Conservation (phyloP, 2,113 vertebrate species). For the Sapajus apella region DNA sequence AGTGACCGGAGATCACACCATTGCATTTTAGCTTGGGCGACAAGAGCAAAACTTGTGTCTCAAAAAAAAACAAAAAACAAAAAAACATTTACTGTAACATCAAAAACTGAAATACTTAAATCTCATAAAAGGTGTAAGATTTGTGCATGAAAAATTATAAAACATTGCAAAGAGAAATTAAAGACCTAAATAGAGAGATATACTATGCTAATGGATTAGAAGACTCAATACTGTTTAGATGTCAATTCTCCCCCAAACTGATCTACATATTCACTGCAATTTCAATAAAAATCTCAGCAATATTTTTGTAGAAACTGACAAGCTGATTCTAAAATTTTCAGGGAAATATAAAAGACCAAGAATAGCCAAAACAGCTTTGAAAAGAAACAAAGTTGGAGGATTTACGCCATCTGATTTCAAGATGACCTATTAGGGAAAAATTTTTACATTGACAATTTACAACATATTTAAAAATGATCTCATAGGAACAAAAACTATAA, state of each 20-base stretch:
- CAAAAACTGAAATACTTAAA: background rate
- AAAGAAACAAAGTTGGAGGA: background rate
- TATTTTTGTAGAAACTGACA: background rate
- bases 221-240: background rate
- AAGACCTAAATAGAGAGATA: background rate
- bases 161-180: background rate
- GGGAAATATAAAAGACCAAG: background rate
- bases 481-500: background rate
- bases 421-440: background rate
- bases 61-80: background rate
- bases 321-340: background rate
- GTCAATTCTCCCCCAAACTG: background rate
- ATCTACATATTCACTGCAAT: background rate
- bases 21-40: no score
- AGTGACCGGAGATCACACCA: no score
- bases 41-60: no score
- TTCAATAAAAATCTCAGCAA: background rate
- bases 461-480: background rate
- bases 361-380: background rate
- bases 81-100: background rate
- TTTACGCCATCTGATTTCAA: background rate
- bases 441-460: background rate
- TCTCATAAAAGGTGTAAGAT: background rate
- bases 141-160: background rate
- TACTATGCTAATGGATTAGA: background rate